Conservation (phyloP, 2,113 vertebrate species). For the Ornithorhynchus anatinus region DNA sequence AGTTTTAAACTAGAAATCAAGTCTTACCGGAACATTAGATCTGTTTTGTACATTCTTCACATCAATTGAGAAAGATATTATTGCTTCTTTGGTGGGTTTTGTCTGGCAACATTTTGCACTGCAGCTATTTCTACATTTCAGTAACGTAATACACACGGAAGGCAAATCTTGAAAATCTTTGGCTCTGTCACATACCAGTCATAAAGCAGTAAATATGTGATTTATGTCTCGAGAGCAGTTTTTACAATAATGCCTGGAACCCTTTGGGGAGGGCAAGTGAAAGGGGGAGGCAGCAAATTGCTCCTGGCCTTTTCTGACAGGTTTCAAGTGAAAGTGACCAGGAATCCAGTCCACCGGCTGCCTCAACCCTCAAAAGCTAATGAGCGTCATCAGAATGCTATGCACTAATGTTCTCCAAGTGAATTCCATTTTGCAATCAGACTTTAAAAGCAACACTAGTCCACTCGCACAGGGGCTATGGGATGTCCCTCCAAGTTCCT, state of each 20-base stretch:
- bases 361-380: slow-evolving; percentile 35
- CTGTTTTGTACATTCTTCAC: slow-evolving; percentile 66
- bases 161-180: slow-evolving; percentile 52
- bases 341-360: slow-evolving; percentile 11
- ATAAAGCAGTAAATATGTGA: slow-evolving; percentile 52
- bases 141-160: slow-evolving; percentile 66
- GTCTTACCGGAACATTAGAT: slow-evolving; percentile 48
- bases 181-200: slow-evolving; percentile 58
- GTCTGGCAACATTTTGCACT: slow-evolving; percentile 52
- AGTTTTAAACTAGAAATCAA: slow-evolving; percentile 64
- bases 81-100: slow-evolving; percentile 58
- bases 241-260: slow-evolving; percentile 33
- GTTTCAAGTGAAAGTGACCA: slow-evolving; percentile 30
- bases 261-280: slow-evolving; percentile 32
- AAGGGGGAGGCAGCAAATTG: slow-evolving; percentile 29
- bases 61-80: slow-evolving; percentile 63
- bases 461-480: background rate
- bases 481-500: slow-evolving; percentile 39
- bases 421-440: slow-evolving; percentile 32
- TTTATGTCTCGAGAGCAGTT: slow-evolving; percentile 58
- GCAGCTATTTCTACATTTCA: slow-evolving; percentile 61
- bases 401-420: background rate
- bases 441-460: slow-evolving; percentile 48
- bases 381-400: background rate
- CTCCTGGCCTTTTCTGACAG: slow-evolving; percentile 32